Evolutionary conservation across 2,797 vertebrate genomes (phyloP).

Genomic region (Oryzias sinensis): DNA sequence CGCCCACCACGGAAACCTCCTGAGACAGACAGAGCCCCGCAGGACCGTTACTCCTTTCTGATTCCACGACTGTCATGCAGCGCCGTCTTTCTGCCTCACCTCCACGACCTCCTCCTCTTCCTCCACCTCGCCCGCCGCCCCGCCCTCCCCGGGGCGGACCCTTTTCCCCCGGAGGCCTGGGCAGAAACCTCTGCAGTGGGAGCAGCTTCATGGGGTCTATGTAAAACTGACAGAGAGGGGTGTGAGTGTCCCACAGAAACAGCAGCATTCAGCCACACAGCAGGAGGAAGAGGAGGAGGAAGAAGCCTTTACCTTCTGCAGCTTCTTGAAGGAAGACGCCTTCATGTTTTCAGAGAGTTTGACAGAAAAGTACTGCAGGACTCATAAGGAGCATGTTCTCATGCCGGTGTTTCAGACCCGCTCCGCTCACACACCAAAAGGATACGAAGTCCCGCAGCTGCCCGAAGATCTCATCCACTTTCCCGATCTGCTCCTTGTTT

Average conservation of each 20-base stretch:
- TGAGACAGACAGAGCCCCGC: conserved; percentile 36
- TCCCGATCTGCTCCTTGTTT: conserved; percentile 98
- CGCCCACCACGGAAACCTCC: conserved; percentile 86
- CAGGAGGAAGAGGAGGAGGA: too few relatives aligned
- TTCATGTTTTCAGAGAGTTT: conserved; percentile 98
- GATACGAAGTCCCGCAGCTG: conserved; percentile 98
- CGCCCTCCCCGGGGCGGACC: conserved; percentile 87
- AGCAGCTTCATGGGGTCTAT: conserved; percentile 95
- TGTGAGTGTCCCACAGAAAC: background rate
- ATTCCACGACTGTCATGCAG: too few relatives aligned
- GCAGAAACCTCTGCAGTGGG: conserved; percentile 93
- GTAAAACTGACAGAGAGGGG: conserved; percentile 84
- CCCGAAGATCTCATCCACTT: conserved; percentile 98
- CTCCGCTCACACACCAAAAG: conserved; percentile 59
- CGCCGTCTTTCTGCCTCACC: conserved; percentile 47
- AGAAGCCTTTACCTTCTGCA: conserved; percentile 86
- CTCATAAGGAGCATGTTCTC: conserved; percentile 40
- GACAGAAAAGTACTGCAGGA: conserved; percentile 93
- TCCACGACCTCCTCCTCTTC: conserved; percentile 79
- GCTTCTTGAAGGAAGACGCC: conserved; percentile 95
- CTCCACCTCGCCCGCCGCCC: conserved; percentile 83
- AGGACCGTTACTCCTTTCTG: too few relatives aligned
- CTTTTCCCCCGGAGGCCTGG: conserved; percentile 92
- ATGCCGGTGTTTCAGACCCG: background rate
- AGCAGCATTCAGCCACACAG: too few relatives aligned